A percentile compares a stretch with the other conserved stretches of the same genome.
These are phyloP conservation scores for Drosophila lacicola DNA, from an alignment of 2,888 invertebrate genomes.

Conservation along the genomic window DNA sequence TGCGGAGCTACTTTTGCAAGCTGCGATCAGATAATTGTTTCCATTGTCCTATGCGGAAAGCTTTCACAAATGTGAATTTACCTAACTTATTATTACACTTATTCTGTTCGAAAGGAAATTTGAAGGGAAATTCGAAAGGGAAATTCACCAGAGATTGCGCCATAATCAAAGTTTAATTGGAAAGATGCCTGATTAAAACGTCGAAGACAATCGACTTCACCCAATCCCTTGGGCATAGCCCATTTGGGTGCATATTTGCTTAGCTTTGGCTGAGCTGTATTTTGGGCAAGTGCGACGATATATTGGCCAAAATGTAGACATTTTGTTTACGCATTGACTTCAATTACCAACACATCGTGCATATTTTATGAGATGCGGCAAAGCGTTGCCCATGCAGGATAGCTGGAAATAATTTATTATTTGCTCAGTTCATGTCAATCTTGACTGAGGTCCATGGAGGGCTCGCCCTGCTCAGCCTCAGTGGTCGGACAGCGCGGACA, in stretches of 20 bases:
- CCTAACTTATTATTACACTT: too few relatives aligned
- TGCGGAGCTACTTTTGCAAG: too few relatives aligned
- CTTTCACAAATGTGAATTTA: too few relatives aligned
- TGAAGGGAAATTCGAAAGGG: not conserved
- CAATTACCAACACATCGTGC: constrained; percentile 71
- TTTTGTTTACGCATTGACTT: constrained; percentile 66
- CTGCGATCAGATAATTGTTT: too few relatives aligned
- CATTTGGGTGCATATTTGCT: constrained; percentile 14
- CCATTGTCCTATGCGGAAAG: too few relatives aligned
- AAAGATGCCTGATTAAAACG: constrained; percentile 13
- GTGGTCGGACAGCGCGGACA: constrained; percentile 6
- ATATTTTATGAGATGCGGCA: constrained; percentile 61
- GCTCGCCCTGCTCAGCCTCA: constrained; percentile 14
- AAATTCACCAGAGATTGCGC: not conserved
- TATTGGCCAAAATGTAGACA: constrained; percentile 48
- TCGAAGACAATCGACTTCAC: not conserved
- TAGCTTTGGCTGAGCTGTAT: constrained; percentile 6
- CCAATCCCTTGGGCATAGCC: constrained; percentile 8
- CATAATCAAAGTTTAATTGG: constrained; percentile 5
- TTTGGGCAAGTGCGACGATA: constrained; percentile 11
- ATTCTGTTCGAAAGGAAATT: not conserved
- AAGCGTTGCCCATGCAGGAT: not conserved
- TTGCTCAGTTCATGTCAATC: constrained; percentile 48
- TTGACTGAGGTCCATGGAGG: constrained; percentile 29
- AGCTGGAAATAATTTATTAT: constrained; percentile 49